Conservation (phyloP, 64 coral and sea anemone genomes). For the Astreopora myriophthalma region DNA sequence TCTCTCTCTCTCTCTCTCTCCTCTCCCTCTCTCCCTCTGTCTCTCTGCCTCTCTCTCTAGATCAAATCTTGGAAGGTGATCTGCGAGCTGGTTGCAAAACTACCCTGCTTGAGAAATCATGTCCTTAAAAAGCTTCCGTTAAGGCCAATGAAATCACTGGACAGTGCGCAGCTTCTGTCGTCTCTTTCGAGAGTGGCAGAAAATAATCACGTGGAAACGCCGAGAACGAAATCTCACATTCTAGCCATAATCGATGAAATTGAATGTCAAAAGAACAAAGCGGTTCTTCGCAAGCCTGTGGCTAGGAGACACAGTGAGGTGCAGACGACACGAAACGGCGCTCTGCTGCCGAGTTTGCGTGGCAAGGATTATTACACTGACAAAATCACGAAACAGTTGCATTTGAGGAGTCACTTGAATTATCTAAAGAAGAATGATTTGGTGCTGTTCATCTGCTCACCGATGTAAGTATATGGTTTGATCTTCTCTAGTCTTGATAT, state of each 20-base stretch:
- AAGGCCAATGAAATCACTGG: constrained; percentile 4
- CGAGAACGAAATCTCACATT: background rate
- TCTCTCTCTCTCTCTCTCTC: too few relatives aligned
- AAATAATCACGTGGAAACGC: background rate
- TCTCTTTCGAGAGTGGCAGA: background rate
- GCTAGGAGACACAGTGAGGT: background rate
- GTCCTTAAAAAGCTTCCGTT: background rate
- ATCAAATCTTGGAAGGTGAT: constrained; percentile 42
- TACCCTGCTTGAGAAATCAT: background rate
- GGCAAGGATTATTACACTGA: background rate
- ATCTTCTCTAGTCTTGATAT: too few relatives aligned
- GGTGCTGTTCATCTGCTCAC: constrained; percentile 85
- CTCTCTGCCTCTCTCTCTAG: background rate
- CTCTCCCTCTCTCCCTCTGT: too few relatives aligned
- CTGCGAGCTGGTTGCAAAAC: constrained; percentile 16
- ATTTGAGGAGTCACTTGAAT: constrained; percentile 88
- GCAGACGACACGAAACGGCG: background rate
- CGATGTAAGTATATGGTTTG: constrained; percentile 97
- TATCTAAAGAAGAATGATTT: constrained; percentile 65
- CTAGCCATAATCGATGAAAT: background rate
- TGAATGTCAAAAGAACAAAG: background rate
- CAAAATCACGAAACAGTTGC: constrained; percentile 26
- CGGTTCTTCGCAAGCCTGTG: background rate
- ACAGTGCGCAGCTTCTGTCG: background rate
- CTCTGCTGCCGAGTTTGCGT: background rate